Conservation (phyloP, 1,140 invertebrate species). For the Subanguina moxae region DNA sequence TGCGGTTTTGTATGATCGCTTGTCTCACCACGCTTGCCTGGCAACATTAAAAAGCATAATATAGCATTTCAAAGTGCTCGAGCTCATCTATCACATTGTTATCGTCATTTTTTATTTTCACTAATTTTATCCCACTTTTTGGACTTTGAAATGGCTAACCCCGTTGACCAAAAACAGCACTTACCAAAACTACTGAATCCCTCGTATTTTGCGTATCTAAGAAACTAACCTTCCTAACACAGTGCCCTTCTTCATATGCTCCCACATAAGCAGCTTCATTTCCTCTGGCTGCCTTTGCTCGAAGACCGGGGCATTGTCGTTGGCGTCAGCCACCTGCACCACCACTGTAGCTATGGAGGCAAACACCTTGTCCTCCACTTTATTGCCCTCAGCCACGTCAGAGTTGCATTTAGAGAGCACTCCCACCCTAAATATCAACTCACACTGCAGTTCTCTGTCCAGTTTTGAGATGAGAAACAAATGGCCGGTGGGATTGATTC, state of each 20-base stretch:
- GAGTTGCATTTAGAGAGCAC: neutral
- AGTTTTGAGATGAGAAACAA: slow-evolving; percentile 11
- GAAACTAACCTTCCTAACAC: slow-evolving; percentile 29
- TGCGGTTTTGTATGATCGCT: too few species aligned
- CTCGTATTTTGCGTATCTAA: too few species aligned
- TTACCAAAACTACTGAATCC: too few species aligned
- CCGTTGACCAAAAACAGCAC: too few species aligned
- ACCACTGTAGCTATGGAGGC: slow-evolving; percentile 4
- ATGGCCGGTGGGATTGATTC: slow-evolving; percentile 7
- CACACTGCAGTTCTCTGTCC: slow-evolving; percentile 13
- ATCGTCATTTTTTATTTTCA: too few species aligned
- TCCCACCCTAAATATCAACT: neutral
- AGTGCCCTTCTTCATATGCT: slow-evolving; percentile 24
- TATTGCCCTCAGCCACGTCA: neutral
- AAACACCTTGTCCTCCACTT: neutral
- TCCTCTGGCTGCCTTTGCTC: neutral
- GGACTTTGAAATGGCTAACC: too few species aligned
- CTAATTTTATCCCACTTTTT: too few species aligned
- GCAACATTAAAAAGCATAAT: too few species aligned
- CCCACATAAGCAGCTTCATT: slow-evolving; percentile 13
- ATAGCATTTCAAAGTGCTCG: too few species aligned
- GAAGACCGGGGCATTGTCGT: slow-evolving; percentile 44
- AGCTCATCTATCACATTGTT: too few species aligned
- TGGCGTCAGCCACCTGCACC: slow-evolving; percentile 20
- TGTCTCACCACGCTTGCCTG: too few species aligned